Conservation (phyloP, 2,797 vertebrate species). For the Buceros bicornis region DNA sequence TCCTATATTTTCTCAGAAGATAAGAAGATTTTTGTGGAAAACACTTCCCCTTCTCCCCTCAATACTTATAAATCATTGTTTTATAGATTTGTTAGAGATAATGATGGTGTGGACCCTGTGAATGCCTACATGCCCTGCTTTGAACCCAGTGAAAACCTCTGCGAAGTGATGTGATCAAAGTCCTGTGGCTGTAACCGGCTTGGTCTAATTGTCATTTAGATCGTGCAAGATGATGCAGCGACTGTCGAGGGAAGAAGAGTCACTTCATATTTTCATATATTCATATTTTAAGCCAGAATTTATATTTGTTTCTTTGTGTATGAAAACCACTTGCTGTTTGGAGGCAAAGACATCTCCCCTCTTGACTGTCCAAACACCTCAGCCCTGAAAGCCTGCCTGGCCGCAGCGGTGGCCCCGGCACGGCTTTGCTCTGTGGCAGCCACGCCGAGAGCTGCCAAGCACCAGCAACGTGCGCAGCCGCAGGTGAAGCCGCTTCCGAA, state of each 20-base stretch:
- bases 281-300: neutral
- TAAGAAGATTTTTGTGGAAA: neutral
- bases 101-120: neutral
- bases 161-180: neutral
- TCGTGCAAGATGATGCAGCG: neutral
- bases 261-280: neutral
- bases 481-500: neutral
- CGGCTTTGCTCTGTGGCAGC: neutral
- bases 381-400: neutral
- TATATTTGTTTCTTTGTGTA: neutral
- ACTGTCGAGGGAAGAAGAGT: neutral
- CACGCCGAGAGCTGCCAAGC: neutral
- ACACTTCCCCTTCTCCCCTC: neutral
- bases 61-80: neutral
- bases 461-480: neutral
- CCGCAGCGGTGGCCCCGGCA: neutral
- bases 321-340: neutral
- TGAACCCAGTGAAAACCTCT: neutral
- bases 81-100: neutral
- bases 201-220: neutral
- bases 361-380: neutral
- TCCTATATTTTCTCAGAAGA: neutral
- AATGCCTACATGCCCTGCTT: accelerated
- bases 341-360: neutral
- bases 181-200: accelerated